These are phyloP conservation scores for Arvicanthis niloticus DNA, from an alignment of 2,113 vertebrate species.

Conservation along the genomic window DNA sequence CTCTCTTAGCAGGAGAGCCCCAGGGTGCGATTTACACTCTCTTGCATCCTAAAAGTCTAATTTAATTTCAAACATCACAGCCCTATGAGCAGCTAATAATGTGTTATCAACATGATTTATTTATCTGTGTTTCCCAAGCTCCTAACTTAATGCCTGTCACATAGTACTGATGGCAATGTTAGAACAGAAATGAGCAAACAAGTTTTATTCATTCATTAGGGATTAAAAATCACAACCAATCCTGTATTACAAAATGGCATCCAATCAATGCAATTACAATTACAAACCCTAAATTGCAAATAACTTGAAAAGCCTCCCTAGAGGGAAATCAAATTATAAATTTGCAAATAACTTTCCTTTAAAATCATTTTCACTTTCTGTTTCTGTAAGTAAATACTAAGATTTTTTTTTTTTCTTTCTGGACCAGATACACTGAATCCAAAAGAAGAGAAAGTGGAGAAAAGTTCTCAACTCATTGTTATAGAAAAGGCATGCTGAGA, in stretches of 20 bases:
- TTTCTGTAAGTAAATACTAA: not conserved
- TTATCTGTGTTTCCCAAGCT: not conserved
- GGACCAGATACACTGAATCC: not conserved
- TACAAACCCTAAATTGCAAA: not conserved
- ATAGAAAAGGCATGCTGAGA: not conserved
- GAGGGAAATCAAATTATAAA: not conserved
- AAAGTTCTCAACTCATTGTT: not conserved
- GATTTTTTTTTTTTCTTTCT: not conserved
- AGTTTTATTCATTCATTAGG: not conserved
- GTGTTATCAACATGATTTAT: not conserved
- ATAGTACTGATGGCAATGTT: not conserved
- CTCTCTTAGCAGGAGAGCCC: not conserved
- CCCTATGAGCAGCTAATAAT: not conserved
- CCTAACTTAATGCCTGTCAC: not conserved
- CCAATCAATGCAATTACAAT: not conserved
- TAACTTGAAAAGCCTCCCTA: not conserved
- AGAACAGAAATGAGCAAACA: not conserved
- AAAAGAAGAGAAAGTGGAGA: not conserved
- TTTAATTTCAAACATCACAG: slow-evolving; percentile 39
- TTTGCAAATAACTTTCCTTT: not conserved
- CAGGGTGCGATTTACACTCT: not conserved
- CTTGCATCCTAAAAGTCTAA: not conserved
- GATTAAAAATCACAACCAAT: slow-evolving; percentile 26
- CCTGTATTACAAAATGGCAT: not conserved
- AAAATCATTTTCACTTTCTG: not conserved